phyloP scores from a whole-genome alignment of 92 coral and sea anemone genomes.

The Zoanthus sociatus region DNA sequence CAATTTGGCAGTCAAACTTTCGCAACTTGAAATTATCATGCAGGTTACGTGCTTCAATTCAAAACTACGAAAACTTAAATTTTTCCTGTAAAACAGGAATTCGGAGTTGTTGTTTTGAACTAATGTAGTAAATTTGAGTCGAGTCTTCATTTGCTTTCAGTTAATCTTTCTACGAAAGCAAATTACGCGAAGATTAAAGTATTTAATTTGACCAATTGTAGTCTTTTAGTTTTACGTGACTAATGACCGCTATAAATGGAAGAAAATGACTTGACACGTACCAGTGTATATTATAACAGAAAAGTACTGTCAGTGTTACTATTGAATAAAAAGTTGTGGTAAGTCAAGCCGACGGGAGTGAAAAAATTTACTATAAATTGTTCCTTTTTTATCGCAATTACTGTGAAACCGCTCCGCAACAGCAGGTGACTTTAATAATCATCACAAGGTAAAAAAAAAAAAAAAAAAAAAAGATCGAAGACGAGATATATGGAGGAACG shows the following conservation, averaged over 20 bases:
- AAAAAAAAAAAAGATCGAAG: no score
- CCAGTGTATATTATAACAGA: not conserved
- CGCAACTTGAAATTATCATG: not conserved
- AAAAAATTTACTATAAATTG: not conserved
- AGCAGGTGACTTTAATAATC: no score
- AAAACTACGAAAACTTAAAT: not conserved
- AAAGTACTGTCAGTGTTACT: not conserved
- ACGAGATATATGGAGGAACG: no score
- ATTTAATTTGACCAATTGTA: not conserved
- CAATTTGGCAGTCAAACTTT: not conserved
- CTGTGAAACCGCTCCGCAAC: not conserved
- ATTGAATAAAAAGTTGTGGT: not conserved
- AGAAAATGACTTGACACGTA: not conserved
- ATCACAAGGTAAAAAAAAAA: no score
- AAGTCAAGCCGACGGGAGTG: not conserved
- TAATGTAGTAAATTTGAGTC: not conserved
- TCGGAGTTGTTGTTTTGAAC: not conserved
- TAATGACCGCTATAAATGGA: not conserved
- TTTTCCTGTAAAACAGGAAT: not conserved
- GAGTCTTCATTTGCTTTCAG: not conserved
- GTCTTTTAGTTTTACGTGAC: not conserved
- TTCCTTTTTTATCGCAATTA: not conserved
- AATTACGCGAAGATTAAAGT: not conserved
- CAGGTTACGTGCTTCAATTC: not conserved
- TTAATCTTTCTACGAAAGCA: not conserved